Evolutionary conservation across 2,113 vertebrate species (phyloP).

Genomic region (Cebidichthys violaceus): DNA sequence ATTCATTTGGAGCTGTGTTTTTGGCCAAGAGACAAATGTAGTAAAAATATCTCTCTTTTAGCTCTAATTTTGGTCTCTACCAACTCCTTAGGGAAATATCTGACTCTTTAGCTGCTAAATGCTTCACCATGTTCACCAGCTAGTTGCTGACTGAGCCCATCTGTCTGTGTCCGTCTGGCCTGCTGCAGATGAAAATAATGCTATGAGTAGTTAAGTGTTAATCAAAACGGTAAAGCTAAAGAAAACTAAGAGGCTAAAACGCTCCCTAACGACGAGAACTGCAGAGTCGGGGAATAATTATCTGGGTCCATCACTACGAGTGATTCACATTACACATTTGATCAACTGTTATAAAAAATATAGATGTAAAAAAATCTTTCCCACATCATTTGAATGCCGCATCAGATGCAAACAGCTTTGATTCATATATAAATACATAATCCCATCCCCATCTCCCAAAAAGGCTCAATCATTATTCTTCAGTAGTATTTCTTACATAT

Average conservation of each 20-base stretch:
- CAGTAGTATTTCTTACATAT: not conserved
- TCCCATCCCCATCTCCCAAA: not conserved
- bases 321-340: not conserved
- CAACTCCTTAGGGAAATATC: not conserved
- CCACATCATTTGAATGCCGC: conserved; percentile 8
- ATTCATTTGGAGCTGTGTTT: not conserved
- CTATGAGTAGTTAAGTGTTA: not conserved
- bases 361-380: not conserved
- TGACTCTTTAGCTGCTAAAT: not conserved
- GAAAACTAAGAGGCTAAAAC: not conserved
- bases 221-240: not conserved
- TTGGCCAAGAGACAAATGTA: not conserved
- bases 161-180: not conserved
- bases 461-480: not conserved
- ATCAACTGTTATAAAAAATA: not conserved
- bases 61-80: not conserved
- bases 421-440: conserved; percentile 35
- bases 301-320: not conserved
- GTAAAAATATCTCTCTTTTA: not conserved
- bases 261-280: not conserved
- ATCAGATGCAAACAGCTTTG: not conserved
- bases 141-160: not conserved
- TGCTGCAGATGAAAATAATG: not conserved
- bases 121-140: not conserved
- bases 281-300: no score